Percentiles rank a stretch among this genome's conserved stretches.
These are phyloP conservation scores for Anguilla rostrata DNA, from an alignment of 2,113 vertebrate genomes.

Conservation along the genomic window DNA sequence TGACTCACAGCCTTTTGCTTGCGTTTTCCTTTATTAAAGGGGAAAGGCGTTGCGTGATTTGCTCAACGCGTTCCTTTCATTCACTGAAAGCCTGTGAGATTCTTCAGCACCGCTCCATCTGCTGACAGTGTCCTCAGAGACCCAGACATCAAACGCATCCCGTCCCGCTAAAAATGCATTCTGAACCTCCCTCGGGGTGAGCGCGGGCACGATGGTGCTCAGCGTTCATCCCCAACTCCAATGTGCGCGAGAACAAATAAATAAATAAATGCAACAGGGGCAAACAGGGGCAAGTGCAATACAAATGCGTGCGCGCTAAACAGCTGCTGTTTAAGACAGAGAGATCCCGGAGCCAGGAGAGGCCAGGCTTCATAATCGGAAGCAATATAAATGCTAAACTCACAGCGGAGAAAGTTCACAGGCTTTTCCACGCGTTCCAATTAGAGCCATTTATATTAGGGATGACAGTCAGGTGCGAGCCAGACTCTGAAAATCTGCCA, in stretches of 20 bases:
- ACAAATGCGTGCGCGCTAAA: neutral
- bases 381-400: slow-evolving; percentile 31
- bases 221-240: neutral
- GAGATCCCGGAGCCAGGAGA: neutral
- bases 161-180: neutral
- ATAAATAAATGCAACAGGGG: neutral
- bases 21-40: neutral
- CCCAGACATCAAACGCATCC: neutral
- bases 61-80: neutral
- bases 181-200: neutral
- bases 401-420: slow-evolving; percentile 9
- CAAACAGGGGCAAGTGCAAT: neutral
- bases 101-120: neutral
- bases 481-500: slow-evolving; percentile 11
- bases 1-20: neutral
- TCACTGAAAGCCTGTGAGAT: neutral
- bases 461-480: slow-evolving; percentile 34
- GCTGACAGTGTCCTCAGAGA: neutral
- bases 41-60: neutral
- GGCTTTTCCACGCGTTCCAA: slow-evolving; percentile 32
- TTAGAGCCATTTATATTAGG: slow-evolving; percentile 42
- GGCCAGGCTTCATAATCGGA: neutral
- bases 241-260: neutral
- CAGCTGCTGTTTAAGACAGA: slow-evolving; percentile 5
- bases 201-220: neutral